A percentile compares a stretch with the other conserved stretches of the same genome.
Evolutionary conservation across 2,888 invertebrate genomes (phyloP).

Genomic region (Sclerodermus sp.): DNA sequence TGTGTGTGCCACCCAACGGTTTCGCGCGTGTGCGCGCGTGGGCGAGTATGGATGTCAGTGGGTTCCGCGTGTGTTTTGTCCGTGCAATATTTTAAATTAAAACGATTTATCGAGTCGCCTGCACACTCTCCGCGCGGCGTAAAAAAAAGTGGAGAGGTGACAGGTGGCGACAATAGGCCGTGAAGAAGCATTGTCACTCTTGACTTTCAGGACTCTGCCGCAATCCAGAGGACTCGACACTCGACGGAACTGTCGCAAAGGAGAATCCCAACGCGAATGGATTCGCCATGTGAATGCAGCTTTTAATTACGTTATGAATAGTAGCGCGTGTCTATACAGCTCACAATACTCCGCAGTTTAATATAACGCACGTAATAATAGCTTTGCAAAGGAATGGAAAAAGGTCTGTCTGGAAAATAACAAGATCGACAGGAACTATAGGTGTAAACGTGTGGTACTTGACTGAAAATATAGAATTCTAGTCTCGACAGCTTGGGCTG

Average conservation of each 20-base stretch:
- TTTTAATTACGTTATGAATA: conserved; percentile 38
- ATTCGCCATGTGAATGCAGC: conserved; percentile 24
- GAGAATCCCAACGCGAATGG: conserved; percentile 11
- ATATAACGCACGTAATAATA: conserved; percentile 26
- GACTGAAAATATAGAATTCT: conserved; percentile 14
- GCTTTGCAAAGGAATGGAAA: conserved; percentile 16
- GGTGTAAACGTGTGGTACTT: background rate
- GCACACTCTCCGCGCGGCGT: conserved; percentile 13
- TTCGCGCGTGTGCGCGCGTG: too few species aligned
- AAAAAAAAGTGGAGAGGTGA: conserved; percentile 30
- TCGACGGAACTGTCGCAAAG: conserved; percentile 18
- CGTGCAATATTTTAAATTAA: conserved; percentile 6
- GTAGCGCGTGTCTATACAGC: conserved; percentile 23
- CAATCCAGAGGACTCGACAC: conserved; percentile 10
- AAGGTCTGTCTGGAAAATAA: conserved; percentile 23
- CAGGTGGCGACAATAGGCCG: conserved; percentile 24
- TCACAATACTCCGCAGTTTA: conserved; percentile 13
- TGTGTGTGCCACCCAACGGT: too few species aligned
- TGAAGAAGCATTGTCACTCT: conserved; percentile 29
- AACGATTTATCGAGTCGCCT: conserved; percentile 15
- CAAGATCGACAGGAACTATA: conserved; percentile 9
- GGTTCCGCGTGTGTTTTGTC: too few species aligned
- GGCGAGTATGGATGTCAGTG: conserved; percentile 12
- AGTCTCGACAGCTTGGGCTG: conserved; percentile 11
- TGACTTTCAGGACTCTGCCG: conserved; percentile 29